Evolutionary conservation across 2,888 invertebrate species (phyloP), one percentile per base, ranked within the genome.

Genomic region (Plemyria rubiginata): DNA sequence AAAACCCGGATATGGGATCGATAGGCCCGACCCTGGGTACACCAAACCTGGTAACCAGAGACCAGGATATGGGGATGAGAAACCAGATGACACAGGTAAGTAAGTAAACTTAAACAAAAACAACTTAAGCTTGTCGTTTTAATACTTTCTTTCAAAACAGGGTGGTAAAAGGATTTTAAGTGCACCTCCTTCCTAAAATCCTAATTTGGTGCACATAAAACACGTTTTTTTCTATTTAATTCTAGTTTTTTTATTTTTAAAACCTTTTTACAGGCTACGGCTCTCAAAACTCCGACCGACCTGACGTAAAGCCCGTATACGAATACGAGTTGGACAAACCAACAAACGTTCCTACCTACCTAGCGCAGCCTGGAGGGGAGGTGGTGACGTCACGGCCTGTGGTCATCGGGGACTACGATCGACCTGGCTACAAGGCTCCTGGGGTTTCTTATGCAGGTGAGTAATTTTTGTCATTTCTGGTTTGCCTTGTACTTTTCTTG

Each of bases 361-460:
- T 85, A 9, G 75, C 80, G 0, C 76, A 80, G 13, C 88, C 88
- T 0, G 78, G 80, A 0, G 90, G 88, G 0, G 82, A 87, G 13
- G 74, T 89, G 4, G 78, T 92, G 5, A 90, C 92, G 0, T 89
- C 92, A 0, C 79, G 77, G 13, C 92, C 92, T 0, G 83, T 92
- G 38, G 73, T 83, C 0, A 76, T 92, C 15, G 81, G 85, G 0
- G 87, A 87, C 43, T 87, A 83, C 53, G 83, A 71, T 4, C 69
- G 74, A 36, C 76, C 79, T 1, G 78, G 70, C 0, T 81, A 80
- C 70, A 76, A 85, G 29, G 70, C 82, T 12, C 86, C 86, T 0
- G 83, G 77, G 5, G 61, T 71, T 7, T 77, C 80, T 60, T 87
- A 85, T 74, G 82, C 85, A 68, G 86, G 92, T 92, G 46, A 84